A percentile compares a stretch with the other conserved stretches of the same genome.
These are phyloP conservation scores for Cheilosia impressa DNA, from an alignment of 2,888 invertebrate species.

Conservation along the genomic window DNA sequence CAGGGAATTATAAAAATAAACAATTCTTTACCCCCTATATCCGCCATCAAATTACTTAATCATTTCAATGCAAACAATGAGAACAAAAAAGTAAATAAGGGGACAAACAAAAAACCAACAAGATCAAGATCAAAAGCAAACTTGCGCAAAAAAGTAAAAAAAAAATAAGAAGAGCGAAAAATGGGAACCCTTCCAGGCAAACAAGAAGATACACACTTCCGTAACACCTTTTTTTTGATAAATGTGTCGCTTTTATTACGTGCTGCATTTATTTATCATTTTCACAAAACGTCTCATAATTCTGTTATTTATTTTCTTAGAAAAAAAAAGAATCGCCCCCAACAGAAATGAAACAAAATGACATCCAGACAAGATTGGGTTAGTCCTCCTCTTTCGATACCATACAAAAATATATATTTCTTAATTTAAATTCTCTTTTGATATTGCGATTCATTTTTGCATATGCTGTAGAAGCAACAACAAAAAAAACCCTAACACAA, in stretches of 20 bases:
- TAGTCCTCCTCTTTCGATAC: constrained; percentile 14
- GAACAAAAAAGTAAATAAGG: constrained; percentile 16
- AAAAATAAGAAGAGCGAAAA: not conserved
- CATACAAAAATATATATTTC: constrained; percentile 50
- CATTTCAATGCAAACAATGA: constrained; percentile 60
- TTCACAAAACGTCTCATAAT: constrained; percentile 2
- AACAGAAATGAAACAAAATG: constrained; percentile 20
- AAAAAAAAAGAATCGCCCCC: constrained; percentile 12
- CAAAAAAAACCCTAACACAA: not conserved
- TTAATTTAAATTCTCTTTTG: constrained; percentile 56
- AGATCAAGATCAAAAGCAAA: constrained; percentile 35
- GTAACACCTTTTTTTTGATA: constrained; percentile 20
- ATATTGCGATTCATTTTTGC: constrained; percentile 43
- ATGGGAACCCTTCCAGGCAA: constrained; percentile 14
- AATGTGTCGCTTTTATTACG: constrained; percentile 48
- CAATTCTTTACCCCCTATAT: constrained; percentile 58
- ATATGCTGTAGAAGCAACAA: constrained; percentile 24
- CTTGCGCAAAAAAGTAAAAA: constrained; percentile 1
- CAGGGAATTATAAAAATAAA: constrained; percentile 53
- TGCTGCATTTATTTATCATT: constrained; percentile 40
- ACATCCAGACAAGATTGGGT: constrained; percentile 30
- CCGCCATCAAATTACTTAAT: constrained; percentile 65
- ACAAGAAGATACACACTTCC: constrained; percentile 42
- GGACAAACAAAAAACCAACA: not conserved
- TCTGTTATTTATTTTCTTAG: constrained; percentile 14